Evolutionary conservation across 2,888 invertebrate genomes (phyloP), one percentile per base, ranked within the genome.

Genomic region (Chrysomela aeneicollis): DNA sequence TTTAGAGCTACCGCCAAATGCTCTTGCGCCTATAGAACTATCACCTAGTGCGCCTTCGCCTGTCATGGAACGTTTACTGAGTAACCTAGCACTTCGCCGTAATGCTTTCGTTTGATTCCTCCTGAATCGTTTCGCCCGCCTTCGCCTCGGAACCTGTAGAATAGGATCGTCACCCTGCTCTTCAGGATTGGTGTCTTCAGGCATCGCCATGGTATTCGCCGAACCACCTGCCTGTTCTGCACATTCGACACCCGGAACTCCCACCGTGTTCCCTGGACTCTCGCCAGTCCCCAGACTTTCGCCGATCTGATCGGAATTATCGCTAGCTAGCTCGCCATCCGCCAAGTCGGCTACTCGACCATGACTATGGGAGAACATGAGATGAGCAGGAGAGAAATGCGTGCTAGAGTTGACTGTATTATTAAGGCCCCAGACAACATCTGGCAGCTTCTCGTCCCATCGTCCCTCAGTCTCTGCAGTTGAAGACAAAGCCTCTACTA

Each of bases 361-460:
- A 47, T 21, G 58, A 8, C 47, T 5, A 54, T 54, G 46, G 42
- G 55, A 55, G 46, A 55, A 26, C 19, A 42, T 61, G 22, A 54
- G 55, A 55, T 26, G 47, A 61, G 54, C 47, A 10, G 55, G 61
- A 46, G 54, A 6, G 26, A 54, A 61, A 15, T 60, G 49, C 32
- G 52, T 54, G 54, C 49, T 61, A n/a, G 57, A 8, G 32, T 57
- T 64, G 30, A 50, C 37, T 15, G 64, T 35, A 61, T 76, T 73
- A 59, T n/a, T n/a, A n/a, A n/a, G n/a, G n/a, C n/a, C n/a, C n/a
- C n/a, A n/a, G n/a, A n/a, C n/a, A n/a, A n/a, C 63, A 0, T 65
- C 57, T 19, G 70, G 74, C 5, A 78, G 53, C 26, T 26, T 26
- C 26, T 26, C 26, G 26, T 26, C 26, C 26, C 26, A 26, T 6